These are phyloP conservation scores for Eledone cirrhosa DNA, from an alignment of 2,888 invertebrate species.

Conservation along the genomic window DNA sequence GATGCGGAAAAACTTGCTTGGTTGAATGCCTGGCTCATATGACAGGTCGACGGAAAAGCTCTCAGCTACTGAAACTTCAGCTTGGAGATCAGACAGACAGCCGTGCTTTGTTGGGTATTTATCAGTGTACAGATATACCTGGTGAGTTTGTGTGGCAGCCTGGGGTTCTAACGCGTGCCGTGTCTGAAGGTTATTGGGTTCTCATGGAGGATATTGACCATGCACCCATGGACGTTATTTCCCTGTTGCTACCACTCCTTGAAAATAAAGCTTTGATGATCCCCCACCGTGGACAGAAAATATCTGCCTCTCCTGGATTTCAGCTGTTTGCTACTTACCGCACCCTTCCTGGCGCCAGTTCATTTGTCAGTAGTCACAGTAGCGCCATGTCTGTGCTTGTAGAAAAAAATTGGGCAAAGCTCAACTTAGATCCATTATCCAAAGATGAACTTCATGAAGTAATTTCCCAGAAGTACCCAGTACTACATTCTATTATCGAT, in stretches of 20 bases:
- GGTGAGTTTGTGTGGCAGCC: constrained; percentile 98
- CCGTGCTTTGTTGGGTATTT: constrained; percentile 89
- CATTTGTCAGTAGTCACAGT: background rate
- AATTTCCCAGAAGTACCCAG: constrained; percentile 73
- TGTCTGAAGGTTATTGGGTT: constrained; percentile 76
- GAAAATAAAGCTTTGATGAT: constrained; percentile 84
- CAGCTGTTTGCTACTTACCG: constrained; percentile 86
- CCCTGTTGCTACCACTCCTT: constrained; percentile 83
- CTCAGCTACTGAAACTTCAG: constrained; percentile 84
- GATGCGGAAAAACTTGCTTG: constrained; percentile 91
- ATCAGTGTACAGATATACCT: constrained; percentile 93
- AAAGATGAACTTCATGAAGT: constrained; percentile 77
- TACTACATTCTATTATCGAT: constrained; percentile 77
- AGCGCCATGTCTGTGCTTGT: constrained; percentile 70
- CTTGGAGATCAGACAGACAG: constrained; percentile 97
- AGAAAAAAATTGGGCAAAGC: constrained; percentile 83
- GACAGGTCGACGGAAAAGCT: constrained; percentile 73
- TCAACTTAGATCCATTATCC: constrained; percentile 83
- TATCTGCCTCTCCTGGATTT: constrained; percentile 85
- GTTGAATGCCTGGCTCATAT: constrained; percentile 86
- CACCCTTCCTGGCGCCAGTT: background rate
- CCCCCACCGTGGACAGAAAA: constrained; percentile 86
- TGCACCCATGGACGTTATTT: constrained; percentile 91
- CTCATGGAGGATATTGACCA: constrained; percentile 94
- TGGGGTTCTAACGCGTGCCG: constrained; percentile 84